These are phyloP conservation scores for Pseudoatta argentina DNA, from an alignment of 1,140 invertebrate genomes.

Conservation along the genomic window DNA sequence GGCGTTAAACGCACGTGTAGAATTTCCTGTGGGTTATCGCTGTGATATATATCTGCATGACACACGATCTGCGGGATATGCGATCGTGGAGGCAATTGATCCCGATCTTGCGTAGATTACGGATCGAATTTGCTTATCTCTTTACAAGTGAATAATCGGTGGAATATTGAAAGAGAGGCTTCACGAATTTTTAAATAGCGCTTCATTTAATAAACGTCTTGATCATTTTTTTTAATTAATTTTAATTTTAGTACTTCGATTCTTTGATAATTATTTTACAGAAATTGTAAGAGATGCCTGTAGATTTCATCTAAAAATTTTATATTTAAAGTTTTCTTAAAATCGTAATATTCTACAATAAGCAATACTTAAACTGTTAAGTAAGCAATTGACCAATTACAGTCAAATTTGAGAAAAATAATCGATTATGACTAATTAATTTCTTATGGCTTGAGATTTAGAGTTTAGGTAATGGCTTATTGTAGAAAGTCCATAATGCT, in stretches of 20 bases:
- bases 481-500: not conserved
- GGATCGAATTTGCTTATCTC: constrained; percentile 1
- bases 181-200: not conserved
- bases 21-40: constrained; percentile 33
- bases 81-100: constrained; percentile 24
- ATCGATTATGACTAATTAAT: no score
- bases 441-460: no score
- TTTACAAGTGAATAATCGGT: not conserved
- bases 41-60: constrained; percentile 32
- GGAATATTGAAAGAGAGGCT: not conserved
- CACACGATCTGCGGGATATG: constrained; percentile 4
- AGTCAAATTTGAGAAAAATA: no score
- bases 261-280: not conserved
- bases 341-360: not conserved
- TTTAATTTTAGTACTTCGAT: not conserved
- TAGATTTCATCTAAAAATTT: not conserved
- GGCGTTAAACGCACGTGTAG: constrained; percentile 39
- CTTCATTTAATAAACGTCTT: not conserved
- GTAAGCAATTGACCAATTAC: no score
- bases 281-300: not conserved
- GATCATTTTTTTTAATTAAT: not conserved
- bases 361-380: no score
- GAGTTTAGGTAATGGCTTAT: no score
- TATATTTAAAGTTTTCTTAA: not conserved
- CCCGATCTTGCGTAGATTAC: constrained; percentile 1